Base-by-base conservation (phyloP, 2,888 invertebrate genomes). In the Lysandra coridon region DNA sequence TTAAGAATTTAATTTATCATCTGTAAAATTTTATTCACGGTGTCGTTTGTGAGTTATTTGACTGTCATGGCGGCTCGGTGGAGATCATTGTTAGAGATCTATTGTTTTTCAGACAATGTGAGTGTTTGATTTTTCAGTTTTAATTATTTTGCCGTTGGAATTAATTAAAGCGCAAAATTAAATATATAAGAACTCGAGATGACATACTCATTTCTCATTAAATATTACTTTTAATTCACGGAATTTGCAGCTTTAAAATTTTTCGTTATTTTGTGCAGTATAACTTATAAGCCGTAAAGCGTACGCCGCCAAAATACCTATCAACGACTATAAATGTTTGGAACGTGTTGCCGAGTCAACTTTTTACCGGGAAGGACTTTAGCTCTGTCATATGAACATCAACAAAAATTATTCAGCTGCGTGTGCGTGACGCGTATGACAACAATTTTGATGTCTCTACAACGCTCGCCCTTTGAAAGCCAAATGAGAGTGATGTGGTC, bases 1-100 rank as follows among this genome's bases (percentile, higher is more conserved):
- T 92, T 91, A 90, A 88, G 88, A 89, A 86, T 86, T 87, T 88
- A 88, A 92, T 92, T 91, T 92, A 92, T 92, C 88, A 91, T 89
- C 89, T 88, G 88, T 84, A 17, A 87, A 88, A 87, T 88, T 86
- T 86, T 84, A 83, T 84, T 85, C 84, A 84, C 86, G 86, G 84
- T 86, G 87, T 86, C 87, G 87, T 87, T 89, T 87, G 86, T 80
- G 80, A 82, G 82, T 81, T 80, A 80, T 83, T 81, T 81, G 79
- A 79, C 81, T 81, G 62, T 78, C 64, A 78, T 78, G 23, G 23
- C 23, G 33, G 33, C 17, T 76, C 33, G 33, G 49, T 53, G 33
- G 76, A 76, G 76, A 53, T 76, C 53, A 75, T 75, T 75, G 33
- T 57, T 53, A 57, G 33, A 33, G 49, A 53, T 76, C 76, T 76